Evolutionary conservation across 2,113 vertebrate species (phyloP).

Genomic region (Platycercus adscitus): DNA sequence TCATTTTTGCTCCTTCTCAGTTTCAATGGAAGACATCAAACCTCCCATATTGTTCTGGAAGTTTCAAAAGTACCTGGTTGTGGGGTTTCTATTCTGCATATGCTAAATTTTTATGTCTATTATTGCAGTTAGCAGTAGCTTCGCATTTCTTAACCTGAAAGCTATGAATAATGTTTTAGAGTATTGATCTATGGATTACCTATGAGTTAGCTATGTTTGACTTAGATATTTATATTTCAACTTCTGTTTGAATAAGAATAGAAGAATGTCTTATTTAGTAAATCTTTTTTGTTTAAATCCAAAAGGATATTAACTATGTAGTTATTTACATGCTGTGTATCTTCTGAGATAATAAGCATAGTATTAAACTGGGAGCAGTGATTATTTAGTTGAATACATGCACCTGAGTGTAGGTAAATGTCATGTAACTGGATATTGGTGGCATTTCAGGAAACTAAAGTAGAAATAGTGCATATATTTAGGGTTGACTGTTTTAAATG

Average conservation of each 20-base stretch:
- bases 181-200: neutral
- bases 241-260: neutral
- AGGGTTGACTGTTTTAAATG: neutral
- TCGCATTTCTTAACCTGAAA: neutral
- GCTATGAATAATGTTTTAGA: neutral
- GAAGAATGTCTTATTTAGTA: neutral
- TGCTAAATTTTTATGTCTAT: neutral
- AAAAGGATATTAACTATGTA: neutral
- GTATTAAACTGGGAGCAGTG: neutral
- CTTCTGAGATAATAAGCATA: neutral
- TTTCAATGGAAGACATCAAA: neutral
- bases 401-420: neutral
- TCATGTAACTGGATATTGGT: rapidly evolving
- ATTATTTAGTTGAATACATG: neutral
- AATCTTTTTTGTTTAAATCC: neutral
- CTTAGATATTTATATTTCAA: neutral
- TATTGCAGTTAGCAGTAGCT: neutral
- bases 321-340: neutral
- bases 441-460: neutral
- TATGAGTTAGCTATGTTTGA: neutral
- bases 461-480: neutral
- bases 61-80: neutral
- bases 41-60: neutral
- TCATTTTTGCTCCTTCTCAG: neutral
- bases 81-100: rapidly evolving